These are phyloP conservation scores for Tipula vernalis DNA, from an alignment of 2,888 invertebrate genomes.

Conservation along the genomic window DNA sequence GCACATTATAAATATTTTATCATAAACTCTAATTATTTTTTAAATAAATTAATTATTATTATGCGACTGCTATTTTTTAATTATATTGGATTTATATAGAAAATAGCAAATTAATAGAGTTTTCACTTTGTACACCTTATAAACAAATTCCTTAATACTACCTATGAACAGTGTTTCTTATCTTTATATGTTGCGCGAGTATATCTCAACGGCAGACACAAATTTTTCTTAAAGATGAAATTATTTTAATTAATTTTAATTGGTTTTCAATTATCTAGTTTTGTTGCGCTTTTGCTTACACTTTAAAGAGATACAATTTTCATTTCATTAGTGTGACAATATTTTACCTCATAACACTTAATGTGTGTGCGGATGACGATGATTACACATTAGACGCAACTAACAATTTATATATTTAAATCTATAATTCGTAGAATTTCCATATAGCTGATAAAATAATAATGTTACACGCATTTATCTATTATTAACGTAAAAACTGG, in stretches of 20 bases:
- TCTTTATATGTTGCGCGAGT: background rate
- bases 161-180: background rate
- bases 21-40: background rate
- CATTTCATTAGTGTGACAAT: background rate
- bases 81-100: background rate
- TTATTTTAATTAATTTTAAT: background rate
- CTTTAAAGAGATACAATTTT: background rate
- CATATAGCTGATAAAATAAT: background rate
- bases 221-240: background rate
- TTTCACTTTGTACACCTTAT: background rate
- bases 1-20: conserved; percentile 4
- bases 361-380: background rate
- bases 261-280: background rate
- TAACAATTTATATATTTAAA: background rate
- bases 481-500: background rate
- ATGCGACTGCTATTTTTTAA: background rate
- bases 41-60: background rate
- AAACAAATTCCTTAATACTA: background rate
- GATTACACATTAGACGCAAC: background rate
- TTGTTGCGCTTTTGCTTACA: background rate
- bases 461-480: background rate
- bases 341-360: background rate
- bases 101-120: background rate
- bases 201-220: background rate
- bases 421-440: background rate